Evolutionary conservation across 2,888 invertebrate species (phyloP), one percentile per base, ranked within the genome.

Genomic region (Drosophila paranaensis): DNA sequence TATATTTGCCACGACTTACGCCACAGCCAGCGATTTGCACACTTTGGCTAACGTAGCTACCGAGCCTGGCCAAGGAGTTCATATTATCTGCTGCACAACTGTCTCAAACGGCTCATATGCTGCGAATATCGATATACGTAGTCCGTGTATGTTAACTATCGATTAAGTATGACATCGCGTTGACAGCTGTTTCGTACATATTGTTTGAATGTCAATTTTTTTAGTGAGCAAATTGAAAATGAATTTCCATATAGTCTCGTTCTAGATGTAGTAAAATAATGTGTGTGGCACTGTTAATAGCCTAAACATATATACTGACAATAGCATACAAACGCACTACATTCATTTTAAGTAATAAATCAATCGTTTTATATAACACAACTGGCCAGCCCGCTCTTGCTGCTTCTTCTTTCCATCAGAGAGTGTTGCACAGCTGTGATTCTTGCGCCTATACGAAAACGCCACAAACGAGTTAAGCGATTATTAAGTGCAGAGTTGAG

Each of bases 11-110:
- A 35, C 0, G 6, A 84, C 91, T 81, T 88, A 92, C 92, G 2
- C 91, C 84, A 50, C 84, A 90, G 39, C 91, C 92, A 6, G 90
- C 90, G 30, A 86, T 77, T 78, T 91, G 87, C 37, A 92, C 66
- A 6, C 88, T 86, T 76, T 91, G 89, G 43, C 74, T 78, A 10
- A 92, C 86, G 61, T 82, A 88, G 51, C 63, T 78, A 6, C 89
- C 78, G 27, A 90, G 68, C 67, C 70, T 81, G 33, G 79, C 54
- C 60, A 92, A 54, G 6, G 89, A 90, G 70, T 91, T 92, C 91
- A 91, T 91, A 16, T 61, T 66, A 54, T 48, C 60, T 58, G 20
- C 33, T 43, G 2, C 9, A 9, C 46, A 58, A 35, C 14, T 50
- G 30, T 37, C 25, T 16, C 2, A 43, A 57, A 50, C 37, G 16